Evolutionary conservation across 2,888 invertebrate genomes (phyloP).

Genomic region (Habroteleia sp.): DNA sequence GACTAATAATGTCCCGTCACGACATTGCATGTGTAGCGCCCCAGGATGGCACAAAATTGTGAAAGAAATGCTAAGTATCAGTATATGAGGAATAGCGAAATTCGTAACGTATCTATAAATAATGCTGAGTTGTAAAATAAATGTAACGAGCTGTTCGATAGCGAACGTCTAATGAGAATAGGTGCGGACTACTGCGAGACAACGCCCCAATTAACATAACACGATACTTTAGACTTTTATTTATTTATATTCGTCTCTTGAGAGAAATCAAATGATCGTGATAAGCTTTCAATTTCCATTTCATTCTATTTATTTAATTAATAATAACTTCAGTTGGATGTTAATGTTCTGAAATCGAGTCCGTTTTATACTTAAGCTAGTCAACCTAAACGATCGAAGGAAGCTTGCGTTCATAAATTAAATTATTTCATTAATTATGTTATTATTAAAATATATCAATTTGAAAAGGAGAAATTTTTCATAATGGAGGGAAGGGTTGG

Average conservation of each 20-base stretch:
- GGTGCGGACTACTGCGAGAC: conserved; percentile 78
- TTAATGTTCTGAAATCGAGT: conserved; percentile 29
- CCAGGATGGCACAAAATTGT: conserved; percentile 56
- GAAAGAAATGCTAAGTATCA: conserved; percentile 49
- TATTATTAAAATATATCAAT: too few species aligned
- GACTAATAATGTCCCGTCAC: conserved; percentile 72
- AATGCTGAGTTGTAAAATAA: conserved; percentile 73
- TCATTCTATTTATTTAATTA: conserved; percentile 80
- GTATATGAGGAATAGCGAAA: conserved; percentile 44
- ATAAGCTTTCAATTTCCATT: conserved; percentile 73
- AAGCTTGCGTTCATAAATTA: too few species aligned
- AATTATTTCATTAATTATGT: too few species aligned
- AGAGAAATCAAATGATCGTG: conserved; percentile 63
- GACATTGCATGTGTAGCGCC: conserved; percentile 69
- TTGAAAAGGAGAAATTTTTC: too few species aligned
- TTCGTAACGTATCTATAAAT: conserved; percentile 68
- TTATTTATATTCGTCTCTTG: conserved; percentile 80
- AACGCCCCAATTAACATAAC: conserved; percentile 82
- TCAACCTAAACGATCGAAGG: too few species aligned
- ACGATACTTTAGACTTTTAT: conserved; percentile 74
- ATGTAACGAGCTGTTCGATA: conserved; percentile 75
- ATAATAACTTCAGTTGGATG: conserved; percentile 75
- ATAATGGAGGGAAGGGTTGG: too few species aligned
- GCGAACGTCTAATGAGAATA: conserved; percentile 78
- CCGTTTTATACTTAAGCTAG: conserved; percentile 6